A percentile compares a stretch with the other conserved stretches of the same genome.
These are phyloP conservation scores for Okapia johnstoni DNA, from an alignment of 2,113 vertebrate species.

Conservation along the genomic window DNA sequence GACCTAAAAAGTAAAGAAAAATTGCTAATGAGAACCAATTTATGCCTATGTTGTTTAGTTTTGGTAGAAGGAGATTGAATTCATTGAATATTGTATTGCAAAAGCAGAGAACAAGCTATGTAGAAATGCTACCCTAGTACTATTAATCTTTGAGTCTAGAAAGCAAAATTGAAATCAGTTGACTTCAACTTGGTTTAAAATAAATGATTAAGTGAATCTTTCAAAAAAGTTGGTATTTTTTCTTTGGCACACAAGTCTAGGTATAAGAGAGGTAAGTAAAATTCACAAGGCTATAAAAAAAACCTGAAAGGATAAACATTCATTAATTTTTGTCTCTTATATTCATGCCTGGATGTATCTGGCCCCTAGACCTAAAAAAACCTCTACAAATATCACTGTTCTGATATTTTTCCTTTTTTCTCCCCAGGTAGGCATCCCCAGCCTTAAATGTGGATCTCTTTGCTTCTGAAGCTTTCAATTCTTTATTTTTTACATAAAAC, in stretches of 20 bases:
- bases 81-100: neutral
- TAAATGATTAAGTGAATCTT: neutral
- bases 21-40: neutral
- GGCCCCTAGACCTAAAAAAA: neutral
- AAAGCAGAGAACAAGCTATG: neutral
- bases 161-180: neutral
- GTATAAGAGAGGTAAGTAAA: neutral
- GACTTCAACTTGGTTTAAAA: neutral
- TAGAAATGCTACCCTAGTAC: neutral
- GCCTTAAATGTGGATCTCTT: neutral
- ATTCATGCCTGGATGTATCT: neutral
- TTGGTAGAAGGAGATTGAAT: neutral
- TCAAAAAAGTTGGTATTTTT: neutral
- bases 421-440: neutral
- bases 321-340: neutral
- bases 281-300: neutral
- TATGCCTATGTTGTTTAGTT: neutral
- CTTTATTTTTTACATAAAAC: conserved; percentile 35
- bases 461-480: neutral
- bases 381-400: neutral
- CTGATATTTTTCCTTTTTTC: neutral
- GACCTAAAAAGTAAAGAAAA: neutral
- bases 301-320: neutral
- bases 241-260: neutral
- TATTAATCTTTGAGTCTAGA: neutral